phyloP scores from a whole-genome alignment of 2,888 invertebrate species.

The Priocnemis perturbator region DNA sequence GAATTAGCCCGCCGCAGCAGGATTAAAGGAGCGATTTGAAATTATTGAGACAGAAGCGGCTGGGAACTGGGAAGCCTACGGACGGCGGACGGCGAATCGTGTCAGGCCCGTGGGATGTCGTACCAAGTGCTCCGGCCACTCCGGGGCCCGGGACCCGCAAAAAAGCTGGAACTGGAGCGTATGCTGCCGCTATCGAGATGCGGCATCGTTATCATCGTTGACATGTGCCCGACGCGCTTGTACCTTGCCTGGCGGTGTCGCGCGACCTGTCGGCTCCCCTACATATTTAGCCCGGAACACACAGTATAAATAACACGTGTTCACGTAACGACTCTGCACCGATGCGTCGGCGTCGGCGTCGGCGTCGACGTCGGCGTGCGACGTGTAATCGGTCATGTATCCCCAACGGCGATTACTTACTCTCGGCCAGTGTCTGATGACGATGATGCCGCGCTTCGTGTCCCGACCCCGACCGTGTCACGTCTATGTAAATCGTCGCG shows the following conservation, averaged over 20 bases:
- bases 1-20: background rate
- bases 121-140: too few relatives aligned
- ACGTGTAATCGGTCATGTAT: background rate
- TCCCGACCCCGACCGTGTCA: slow-evolving; percentile 34
- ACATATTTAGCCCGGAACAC: slow-evolving; percentile 41
- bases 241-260: background rate
- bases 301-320: slow-evolving; percentile 48
- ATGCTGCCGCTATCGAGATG: too few relatives aligned
- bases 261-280: slow-evolving; percentile 9
- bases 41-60: background rate
- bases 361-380: too few relatives aligned
- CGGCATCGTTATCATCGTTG: too few relatives aligned
- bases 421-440: slow-evolving; percentile 7
- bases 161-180: too few relatives aligned
- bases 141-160: too few relatives aligned
- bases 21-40: slow-evolving; percentile 17
- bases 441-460: slow-evolving; percentile 1
- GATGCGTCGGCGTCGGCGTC: background rate
- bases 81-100: too few relatives aligned
- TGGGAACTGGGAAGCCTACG: too few relatives aligned
- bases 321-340: slow-evolving; percentile 39
- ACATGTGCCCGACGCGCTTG: slow-evolving; percentile 17
- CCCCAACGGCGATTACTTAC: slow-evolving; percentile 35
- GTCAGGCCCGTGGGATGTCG: too few relatives aligned
- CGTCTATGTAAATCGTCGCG: slow-evolving; percentile 48